A percentile compares a stretch with the other conserved stretches of the same genome.
Conservation (phyloP, 2,888 invertebrate genomes). For the Macrosiphum euphorbiae region DNA sequence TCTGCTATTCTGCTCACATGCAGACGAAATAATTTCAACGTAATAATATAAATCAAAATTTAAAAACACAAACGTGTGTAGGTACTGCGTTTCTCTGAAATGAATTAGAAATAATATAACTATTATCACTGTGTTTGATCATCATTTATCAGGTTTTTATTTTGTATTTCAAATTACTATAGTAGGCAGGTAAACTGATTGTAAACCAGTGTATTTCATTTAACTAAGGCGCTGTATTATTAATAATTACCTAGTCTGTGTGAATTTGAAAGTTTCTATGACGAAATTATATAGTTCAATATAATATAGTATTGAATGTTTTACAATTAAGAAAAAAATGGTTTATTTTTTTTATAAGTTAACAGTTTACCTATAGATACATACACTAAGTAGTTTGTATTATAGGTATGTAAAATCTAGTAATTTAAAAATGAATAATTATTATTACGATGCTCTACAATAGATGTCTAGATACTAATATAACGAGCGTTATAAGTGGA, state of each 20-base stretch:
- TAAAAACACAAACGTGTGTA: not conserved
- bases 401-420: not conserved
- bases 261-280: conserved; percentile 40
- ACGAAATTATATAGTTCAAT: not conserved
- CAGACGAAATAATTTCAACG: not conserved
- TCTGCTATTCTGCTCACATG: not conserved
- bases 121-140: not conserved
- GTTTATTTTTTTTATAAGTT: not conserved
- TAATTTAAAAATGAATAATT: not conserved
- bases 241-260: not conserved
- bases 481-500: not conserved
- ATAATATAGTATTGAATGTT: not conserved
- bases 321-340: not conserved
- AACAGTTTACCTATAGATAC: not conserved
- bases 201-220: conserved; percentile 25
- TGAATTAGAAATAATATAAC: not conserved
- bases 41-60: not conserved
- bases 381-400: not conserved
- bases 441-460: not conserved
- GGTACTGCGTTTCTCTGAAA: conserved; percentile 2
- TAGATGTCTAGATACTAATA: not conserved
- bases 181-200: not conserved
- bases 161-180: not conserved
- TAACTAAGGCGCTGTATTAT: not conserved
- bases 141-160: not conserved